These are phyloP conservation scores for Periphyllus acericola DNA, from an alignment of 2,888 invertebrate genomes.

Conservation along the genomic window DNA sequence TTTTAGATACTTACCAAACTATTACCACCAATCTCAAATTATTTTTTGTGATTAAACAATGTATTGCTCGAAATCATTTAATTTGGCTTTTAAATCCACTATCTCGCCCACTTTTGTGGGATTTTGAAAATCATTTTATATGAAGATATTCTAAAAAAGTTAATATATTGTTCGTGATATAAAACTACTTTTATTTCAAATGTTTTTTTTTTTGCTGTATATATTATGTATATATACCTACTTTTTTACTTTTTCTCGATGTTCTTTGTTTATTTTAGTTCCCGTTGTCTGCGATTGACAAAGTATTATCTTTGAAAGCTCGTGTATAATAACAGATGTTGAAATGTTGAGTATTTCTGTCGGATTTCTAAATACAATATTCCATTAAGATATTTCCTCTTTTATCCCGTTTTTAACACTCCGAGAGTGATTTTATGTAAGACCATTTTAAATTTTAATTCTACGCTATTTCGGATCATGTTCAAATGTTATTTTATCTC, in stretches of 20 bases:
- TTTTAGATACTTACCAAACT: no score
- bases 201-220: not conserved
- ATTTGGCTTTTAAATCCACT: not conserved
- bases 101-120: not conserved
- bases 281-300: not conserved
- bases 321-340: conserved; percentile 1
- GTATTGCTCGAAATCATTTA: not conserved
- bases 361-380: not conserved
- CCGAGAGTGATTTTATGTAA: not conserved
- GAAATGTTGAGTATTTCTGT: not conserved
- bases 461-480: not conserved
- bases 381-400: not conserved
- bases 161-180: not conserved
- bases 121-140: not conserved
- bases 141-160: not conserved
- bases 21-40: no score
- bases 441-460: not conserved
- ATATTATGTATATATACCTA: not conserved
- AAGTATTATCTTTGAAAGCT: not conserved
- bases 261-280: not conserved
- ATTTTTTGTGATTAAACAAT: no score
- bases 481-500: conserved; percentile 1
- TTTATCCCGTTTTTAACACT: not conserved
- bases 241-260: not conserved
- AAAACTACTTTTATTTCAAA: conserved; percentile 1